Evolutionary conservation across 2,113 vertebrate genomes (phyloP), one percentile per base, ranked within the genome.

Genomic region (Lipophrys pholis): DNA sequence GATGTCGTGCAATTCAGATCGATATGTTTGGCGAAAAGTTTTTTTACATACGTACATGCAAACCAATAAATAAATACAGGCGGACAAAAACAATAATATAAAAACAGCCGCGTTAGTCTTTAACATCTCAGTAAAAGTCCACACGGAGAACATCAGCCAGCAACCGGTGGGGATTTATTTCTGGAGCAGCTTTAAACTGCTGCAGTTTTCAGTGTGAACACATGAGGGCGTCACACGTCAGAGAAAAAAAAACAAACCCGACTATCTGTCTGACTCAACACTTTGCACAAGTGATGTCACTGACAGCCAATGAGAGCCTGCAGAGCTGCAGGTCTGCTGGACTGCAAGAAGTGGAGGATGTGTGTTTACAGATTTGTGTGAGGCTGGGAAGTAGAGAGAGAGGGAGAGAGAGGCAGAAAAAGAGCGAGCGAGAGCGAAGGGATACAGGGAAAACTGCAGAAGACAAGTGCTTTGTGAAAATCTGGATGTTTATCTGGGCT

Each of bases 231-330:
- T 42, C 80, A 84, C 58, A 52, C n/a, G 49, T 57, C 77, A 82
- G 66, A 61, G 41, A 53, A 80, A 65, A 46, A 4, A 30, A 30
- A 30, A 30, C n/a, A 30, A 30, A 2, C 21, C 56, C 11, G 8
- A 7, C 6, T 10, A 1, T 1, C 51, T 21, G 60, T 71, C 85
- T 87, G 89, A 88, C 78, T 88, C 81, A 35, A 86, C 85, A 84
- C 81, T 90, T 89, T 88, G 83, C 63, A 57, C 43, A 12, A 73
- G 90, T 95, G 93, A 95, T 89, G 92, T 95, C 93, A 94, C 90
- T 91, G 76, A n/a, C 68, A 87, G 87, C 92, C 93, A 94, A 94
- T 93, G 61, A 77, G 86, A 89, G 80, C 3, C 60, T 59, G 39
- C 61, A 50, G 70, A 78, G 69, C 74, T 66, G 39, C 61, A 50